These are phyloP conservation scores for Melanogrammus aeglefinus DNA, from an alignment of 2,797 vertebrate genomes.

Conservation along the genomic window DNA sequence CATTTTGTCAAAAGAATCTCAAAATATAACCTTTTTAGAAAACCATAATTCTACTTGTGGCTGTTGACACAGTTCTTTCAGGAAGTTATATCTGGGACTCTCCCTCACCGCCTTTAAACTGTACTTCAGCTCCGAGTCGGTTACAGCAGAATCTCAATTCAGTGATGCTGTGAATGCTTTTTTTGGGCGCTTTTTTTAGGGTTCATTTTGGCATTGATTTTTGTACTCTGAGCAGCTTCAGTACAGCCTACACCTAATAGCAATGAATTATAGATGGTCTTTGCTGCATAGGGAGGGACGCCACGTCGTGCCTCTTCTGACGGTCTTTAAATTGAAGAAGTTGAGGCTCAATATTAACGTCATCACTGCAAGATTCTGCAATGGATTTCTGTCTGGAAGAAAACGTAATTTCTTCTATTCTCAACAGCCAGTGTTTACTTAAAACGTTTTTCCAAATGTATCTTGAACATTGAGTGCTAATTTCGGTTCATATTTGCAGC, in stretches of 20 bases:
- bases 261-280: background rate
- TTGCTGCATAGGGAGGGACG: background rate
- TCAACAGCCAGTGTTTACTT: no score
- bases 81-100: background rate
- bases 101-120: background rate
- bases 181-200: background rate
- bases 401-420: background rate
- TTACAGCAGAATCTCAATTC: background rate
- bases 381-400: background rate
- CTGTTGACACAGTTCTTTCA: background rate
- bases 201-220: background rate
- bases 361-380: background rate
- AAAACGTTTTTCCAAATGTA: no score
- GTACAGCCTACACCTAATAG: background rate
- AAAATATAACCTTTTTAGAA: background rate
- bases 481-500: no score
- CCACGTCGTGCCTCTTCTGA: background rate
- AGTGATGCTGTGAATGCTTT: background rate
- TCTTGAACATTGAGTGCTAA: no score
- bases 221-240: background rate
- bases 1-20: background rate
- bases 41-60: background rate
- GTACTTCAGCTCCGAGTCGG: background rate
- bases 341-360: background rate
- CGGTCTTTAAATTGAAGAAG: background rate